A percentile compares a stretch with the other conserved stretches of the same genome.
Conservation (phyloP, 2,797 vertebrate species). For the Xenentodon cancila region DNA sequence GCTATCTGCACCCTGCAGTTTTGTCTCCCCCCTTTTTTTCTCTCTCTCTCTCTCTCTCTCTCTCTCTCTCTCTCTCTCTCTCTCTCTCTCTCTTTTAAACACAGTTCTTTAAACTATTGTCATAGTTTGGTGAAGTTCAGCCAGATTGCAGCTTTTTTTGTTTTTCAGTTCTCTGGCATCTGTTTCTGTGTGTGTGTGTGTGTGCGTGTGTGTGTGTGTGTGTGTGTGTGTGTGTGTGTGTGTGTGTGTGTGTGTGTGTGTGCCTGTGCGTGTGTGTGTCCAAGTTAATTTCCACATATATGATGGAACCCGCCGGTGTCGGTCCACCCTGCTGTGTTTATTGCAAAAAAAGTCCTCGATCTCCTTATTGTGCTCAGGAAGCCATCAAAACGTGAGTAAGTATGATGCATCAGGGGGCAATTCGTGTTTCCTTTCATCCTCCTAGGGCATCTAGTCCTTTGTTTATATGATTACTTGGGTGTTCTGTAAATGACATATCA, state of each 20-base stretch:
- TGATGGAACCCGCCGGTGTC: slow-evolving; percentile 53
- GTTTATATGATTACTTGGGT: slow-evolving; percentile 83
- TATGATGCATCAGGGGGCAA: slow-evolving; percentile 72
- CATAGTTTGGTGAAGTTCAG: slow-evolving; percentile 47
- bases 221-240: neutral
- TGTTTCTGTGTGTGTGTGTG: slow-evolving; percentile 39
- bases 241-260: slow-evolving; percentile 1
- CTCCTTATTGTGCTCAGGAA: slow-evolving; percentile 53
- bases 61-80: neutral
- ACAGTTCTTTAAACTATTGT: slow-evolving; percentile 17
- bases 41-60: neutral
- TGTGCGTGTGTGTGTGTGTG: neutral
- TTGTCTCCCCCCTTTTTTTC: slow-evolving; percentile 1
- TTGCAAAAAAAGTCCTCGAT: slow-evolving; percentile 54
- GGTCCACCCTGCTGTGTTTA: slow-evolving; percentile 63
- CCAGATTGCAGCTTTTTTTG: slow-evolving; percentile 62
- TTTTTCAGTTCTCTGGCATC: slow-evolving; percentile 65
- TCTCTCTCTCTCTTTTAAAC: neutral
- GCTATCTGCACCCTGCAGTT: slow-evolving; percentile 31
- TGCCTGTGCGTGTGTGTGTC: slow-evolving; percentile 3
- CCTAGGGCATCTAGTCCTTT: slow-evolving; percentile 72
- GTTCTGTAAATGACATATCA: slow-evolving; percentile 83
- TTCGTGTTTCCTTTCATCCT: slow-evolving; percentile 78
- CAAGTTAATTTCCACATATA: slow-evolving; percentile 52
- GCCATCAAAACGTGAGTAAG: slow-evolving; percentile 71